A percentile compares a stretch with the other conserved stretches of the same genome.
phyloP scores from a whole-genome alignment of 2,797 vertebrate genomes.

The Takifugu ocellatus region DNA sequence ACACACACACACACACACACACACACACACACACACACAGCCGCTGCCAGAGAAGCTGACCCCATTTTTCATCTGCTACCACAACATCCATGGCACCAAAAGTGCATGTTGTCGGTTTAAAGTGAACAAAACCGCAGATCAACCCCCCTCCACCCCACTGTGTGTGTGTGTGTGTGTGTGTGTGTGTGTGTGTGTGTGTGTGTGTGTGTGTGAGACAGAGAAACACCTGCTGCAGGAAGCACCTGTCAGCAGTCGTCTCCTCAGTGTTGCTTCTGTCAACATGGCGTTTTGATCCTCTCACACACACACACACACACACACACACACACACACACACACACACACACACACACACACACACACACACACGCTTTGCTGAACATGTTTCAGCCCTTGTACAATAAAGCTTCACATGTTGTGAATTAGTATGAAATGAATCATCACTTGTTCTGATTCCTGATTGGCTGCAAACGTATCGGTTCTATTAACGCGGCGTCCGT shows the following conservation, averaged over 20 bases:
- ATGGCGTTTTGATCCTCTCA: conserved; percentile 55
- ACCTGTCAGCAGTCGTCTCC: conserved; percentile 55
- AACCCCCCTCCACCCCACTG: not conserved
- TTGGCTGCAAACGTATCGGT: too few relatives aligned
- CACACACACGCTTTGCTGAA: conserved; percentile 1
- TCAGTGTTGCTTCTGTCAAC: conserved; percentile 32
- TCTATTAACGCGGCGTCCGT: too few relatives aligned
- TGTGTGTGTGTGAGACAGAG: conserved; percentile 25
- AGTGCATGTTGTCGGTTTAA: conserved; percentile 34
- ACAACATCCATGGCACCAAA: conserved; percentile 7
- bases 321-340: conserved; percentile 20
- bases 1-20: too few relatives aligned
- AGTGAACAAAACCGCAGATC: conserved; percentile 18
- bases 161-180: conserved; percentile 66
- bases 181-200: conserved; percentile 11
- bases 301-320: too few relatives aligned
- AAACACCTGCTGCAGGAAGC: conserved; percentile 73
- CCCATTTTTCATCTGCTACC: not conserved
- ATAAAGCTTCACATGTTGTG: too few relatives aligned
- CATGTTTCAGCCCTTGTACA: too few relatives aligned
- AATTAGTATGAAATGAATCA: too few relatives aligned
- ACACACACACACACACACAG: too few relatives aligned
- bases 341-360: conserved; percentile 3
- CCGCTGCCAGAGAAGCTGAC: conserved; percentile 1
- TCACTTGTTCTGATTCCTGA: too few relatives aligned